Conservation (phyloP, 2,888 invertebrate genomes). For the Megastigmus dorsalis region DNA sequence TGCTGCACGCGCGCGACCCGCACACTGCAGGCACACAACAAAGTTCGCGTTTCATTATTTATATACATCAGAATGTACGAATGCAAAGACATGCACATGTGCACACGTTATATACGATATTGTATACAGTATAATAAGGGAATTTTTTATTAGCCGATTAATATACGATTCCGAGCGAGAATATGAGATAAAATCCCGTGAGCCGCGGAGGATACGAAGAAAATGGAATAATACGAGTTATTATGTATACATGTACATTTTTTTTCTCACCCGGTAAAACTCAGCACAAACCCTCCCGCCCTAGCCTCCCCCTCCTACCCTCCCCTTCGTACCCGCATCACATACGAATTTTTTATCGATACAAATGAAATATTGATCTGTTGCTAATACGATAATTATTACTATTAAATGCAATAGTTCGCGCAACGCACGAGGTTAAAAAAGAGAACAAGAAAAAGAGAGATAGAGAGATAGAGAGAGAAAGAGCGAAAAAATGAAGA, state of each 20-base stretch:
- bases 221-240: background rate
- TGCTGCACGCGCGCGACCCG: background rate
- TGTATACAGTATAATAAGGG: slow-evolving; percentile 37
- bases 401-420: slow-evolving; percentile 43
- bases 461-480: background rate
- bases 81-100: slow-evolving; percentile 36
- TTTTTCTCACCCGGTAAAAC: no score
- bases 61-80: slow-evolving; percentile 36
- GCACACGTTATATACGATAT: slow-evolving; percentile 45
- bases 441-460: background rate
- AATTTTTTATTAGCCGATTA: slow-evolving; percentile 43
- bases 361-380: slow-evolving; percentile 26
- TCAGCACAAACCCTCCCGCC: no score
- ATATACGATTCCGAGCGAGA: slow-evolving; percentile 33
- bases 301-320: no score
- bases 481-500: background rate
- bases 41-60: slow-evolving; percentile 25
- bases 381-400: slow-evolving; percentile 44
- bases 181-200: slow-evolving; percentile 1
- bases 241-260: no score
- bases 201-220: background rate
- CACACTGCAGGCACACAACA: no score
- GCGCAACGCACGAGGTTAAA: slow-evolving; percentile 29
- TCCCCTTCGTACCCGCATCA: no score
- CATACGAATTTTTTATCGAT: slow-evolving; percentile 29